Percentiles rank a stretch among this genome's conserved stretches.
These are phyloP conservation scores for Leptinotarsa haldemani DNA, from an alignment of 2,888 invertebrate species.

Conservation along the genomic window DNA sequence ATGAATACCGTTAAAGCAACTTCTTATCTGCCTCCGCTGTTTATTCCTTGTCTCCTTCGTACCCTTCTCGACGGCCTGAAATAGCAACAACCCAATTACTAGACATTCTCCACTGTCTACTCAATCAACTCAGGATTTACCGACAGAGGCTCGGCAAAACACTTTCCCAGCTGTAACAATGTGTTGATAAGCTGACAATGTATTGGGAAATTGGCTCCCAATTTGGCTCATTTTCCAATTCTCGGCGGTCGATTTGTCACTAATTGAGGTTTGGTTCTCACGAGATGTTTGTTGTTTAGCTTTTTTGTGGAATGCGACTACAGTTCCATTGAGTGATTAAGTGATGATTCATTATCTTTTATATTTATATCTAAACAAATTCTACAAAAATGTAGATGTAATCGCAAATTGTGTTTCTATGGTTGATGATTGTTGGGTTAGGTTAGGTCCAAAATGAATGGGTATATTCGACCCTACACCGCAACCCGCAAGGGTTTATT, in stretches of 20 bases:
- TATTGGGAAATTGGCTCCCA: slow-evolving; percentile 15
- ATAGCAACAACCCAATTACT: slow-evolving; percentile 15
- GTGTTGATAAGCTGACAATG: slow-evolving; percentile 24
- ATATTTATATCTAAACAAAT: too few relatives aligned
- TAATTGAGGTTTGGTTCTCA: slow-evolving; percentile 12
- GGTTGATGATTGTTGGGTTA: too few relatives aligned
- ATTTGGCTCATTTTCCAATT: slow-evolving; percentile 12
- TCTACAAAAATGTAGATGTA: too few relatives aligned
- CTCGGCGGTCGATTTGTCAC: neutral
- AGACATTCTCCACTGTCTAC: slow-evolving; percentile 3
- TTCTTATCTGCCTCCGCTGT: neutral
- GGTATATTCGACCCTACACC: too few relatives aligned
- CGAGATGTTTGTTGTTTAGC: neutral
- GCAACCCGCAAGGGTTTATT: too few relatives aligned
- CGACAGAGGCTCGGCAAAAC: slow-evolving; percentile 8
- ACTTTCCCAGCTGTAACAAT: slow-evolving; percentile 16
- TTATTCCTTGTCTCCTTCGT: neutral
- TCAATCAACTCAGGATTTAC: slow-evolving; percentile 8
- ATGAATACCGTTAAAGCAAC: neutral
- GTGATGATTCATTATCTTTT: too few relatives aligned
- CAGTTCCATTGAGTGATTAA: too few relatives aligned
- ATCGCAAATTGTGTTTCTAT: too few relatives aligned
- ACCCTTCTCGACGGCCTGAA: slow-evolving; percentile 2
- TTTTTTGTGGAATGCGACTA: too few relatives aligned
- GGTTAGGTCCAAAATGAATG: too few relatives aligned